phyloP scores from a whole-genome alignment of 2,113 vertebrate genomes.

The Crypturellus undulatus region DNA sequence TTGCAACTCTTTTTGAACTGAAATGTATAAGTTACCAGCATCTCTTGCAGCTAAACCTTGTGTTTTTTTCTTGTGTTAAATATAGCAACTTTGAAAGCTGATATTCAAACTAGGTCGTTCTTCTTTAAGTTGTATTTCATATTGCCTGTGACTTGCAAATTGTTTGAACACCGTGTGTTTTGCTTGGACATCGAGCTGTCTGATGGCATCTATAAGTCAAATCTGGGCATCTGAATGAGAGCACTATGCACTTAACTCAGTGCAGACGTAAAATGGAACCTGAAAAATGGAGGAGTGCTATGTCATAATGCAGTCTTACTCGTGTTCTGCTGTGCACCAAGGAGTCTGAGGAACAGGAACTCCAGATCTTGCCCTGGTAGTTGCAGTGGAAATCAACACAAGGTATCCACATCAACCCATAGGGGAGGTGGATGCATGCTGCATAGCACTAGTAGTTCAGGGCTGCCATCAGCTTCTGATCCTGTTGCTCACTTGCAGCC shows the following conservation, averaged over 20 bases:
- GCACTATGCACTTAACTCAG: rapidly evolving
- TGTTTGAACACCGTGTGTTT: neutral
- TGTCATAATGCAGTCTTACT: neutral
- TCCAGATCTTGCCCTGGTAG: neutral
- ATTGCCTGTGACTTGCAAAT: neutral
- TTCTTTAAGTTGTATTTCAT: neutral
- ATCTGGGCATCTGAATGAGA: neutral
- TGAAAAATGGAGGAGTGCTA: neutral
- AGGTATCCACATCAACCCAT: neutral
- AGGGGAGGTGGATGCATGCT: neutral
- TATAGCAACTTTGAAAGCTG: neutral
- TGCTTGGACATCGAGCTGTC: neutral
- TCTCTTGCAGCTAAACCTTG: neutral
- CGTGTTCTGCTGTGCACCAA: neutral
- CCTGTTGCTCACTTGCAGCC: neutral
- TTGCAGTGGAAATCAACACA: neutral
- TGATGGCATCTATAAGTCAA: neutral
- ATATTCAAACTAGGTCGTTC: neutral
- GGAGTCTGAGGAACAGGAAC: neutral
- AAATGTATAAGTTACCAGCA: neutral
- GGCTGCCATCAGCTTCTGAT: neutral
- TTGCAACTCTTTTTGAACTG: neutral
- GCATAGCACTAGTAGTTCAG: neutral
- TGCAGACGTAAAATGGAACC: neutral
- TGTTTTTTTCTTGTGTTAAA: neutral